A percentile compares a stretch with the other conserved stretches of the same genome.
These are phyloP conservation scores for Tyrophagus putrescentiae DNA, from an alignment of 1,140 invertebrate species.

Conservation along the genomic window DNA sequence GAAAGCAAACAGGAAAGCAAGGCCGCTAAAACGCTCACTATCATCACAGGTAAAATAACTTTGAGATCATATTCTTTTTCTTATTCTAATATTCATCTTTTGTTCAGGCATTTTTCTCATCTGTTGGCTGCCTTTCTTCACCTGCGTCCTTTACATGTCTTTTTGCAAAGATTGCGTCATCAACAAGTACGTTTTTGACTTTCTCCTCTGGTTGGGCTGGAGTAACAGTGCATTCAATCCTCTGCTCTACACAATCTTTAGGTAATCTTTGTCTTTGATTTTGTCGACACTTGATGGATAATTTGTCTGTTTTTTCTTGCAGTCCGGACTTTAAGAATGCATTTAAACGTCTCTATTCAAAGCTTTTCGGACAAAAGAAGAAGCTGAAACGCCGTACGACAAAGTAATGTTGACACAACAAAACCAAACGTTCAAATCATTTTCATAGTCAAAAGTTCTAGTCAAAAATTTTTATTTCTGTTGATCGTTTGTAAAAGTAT, in stretches of 20 bases:
- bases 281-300: not conserved
- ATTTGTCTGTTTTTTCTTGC: not conserved
- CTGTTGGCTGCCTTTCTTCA: constrained; percentile 87
- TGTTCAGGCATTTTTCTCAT: constrained; percentile 63
- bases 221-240: constrained; percentile 81
- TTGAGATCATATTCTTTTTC: not conserved
- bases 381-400: not conserved
- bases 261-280: not conserved
- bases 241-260: constrained; percentile 61
- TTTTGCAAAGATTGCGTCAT: constrained; percentile 58
- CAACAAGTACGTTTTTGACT: constrained; percentile 55
- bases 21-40: constrained; percentile 79
- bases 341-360: constrained; percentile 26
- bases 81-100: not conserved
- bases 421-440: too few species aligned
- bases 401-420: too few species aligned
- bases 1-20: constrained; percentile 41
- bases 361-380: not conserved
- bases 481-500: too few species aligned
- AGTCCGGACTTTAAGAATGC: constrained; percentile 28
- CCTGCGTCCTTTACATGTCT: constrained; percentile 68
- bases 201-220: constrained; percentile 76
- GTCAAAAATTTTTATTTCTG: too few species aligned
- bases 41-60: constrained; percentile 49
- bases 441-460: too few species aligned